Percentiles rank a stretch among this genome's conserved stretches.
These are phyloP conservation scores for Drosophila anomelani DNA, from an alignment of 2,888 invertebrate species.

Conservation along the genomic window DNA sequence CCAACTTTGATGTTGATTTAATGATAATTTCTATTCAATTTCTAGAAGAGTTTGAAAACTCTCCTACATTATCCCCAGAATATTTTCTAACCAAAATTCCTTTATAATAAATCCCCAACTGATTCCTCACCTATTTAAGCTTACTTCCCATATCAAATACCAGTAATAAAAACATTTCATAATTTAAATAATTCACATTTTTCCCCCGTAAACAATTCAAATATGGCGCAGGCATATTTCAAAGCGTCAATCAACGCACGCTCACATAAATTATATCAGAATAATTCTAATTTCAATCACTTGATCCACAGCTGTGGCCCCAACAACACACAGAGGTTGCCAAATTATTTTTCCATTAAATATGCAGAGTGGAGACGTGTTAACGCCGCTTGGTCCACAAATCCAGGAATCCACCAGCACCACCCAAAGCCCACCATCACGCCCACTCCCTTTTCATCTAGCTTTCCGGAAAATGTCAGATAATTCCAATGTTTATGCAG, in stretches of 20 bases:
- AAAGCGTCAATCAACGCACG: conserved; percentile 9
- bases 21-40: too few species aligned
- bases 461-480: conserved; percentile 19
- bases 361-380: conserved; percentile 33
- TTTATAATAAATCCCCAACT: background rate
- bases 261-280: conserved; percentile 17
- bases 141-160: background rate
- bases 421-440: background rate
- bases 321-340: conserved; percentile 9
- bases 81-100: background rate
- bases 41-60: too few species aligned
- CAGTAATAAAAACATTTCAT: background rate
- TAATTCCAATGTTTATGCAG: conserved; percentile 74
- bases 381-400: conserved; percentile 15
- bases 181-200: conserved; percentile 13
- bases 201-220: background rate
- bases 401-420: background rate
- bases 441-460: background rate
- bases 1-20: too few species aligned
- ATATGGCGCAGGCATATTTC: conserved; percentile 1
- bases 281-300: conserved; percentile 25
- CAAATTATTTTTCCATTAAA: conserved; percentile 42
- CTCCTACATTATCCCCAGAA: too few species aligned
- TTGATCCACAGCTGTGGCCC: conserved; percentile 34
- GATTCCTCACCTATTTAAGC: background rate